Evolutionary conservation across 2,797 vertebrate species (phyloP), one percentile per base, ranked within the genome.

Genomic region (Typhlichthys eigenmanni): DNA sequence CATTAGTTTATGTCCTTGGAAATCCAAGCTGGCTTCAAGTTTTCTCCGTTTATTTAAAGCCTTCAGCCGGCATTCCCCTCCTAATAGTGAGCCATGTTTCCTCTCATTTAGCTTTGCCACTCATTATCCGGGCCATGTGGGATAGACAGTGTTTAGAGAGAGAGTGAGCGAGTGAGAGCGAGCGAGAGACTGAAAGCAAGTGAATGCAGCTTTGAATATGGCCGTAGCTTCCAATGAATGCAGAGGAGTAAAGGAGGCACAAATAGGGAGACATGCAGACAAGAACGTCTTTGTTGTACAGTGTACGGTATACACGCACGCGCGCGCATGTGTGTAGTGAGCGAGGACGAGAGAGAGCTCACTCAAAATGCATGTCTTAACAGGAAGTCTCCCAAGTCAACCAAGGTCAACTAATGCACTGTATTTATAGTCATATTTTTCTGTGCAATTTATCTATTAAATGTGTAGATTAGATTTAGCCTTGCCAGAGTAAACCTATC

Each of bases 1-100:
- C 87, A 87, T 90, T 91, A 88, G 85, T 88, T 87, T 85, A 86
- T 84, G 87, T 87, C 86, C 80, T 89, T 88, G 81, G 81, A 89
- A 86, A 90, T 86, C 88, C 83, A 80, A 88, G 88, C 87, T 85
- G 85, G 87, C 88, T 85, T 85, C 76, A 82, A 90, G 83, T 89
- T 86, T 80, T 78, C 78, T 78, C 61, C 82, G 83, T 92, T 92
- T 92, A 91, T 91, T 89, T 92, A 88, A 90, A 91, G 85, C 86
- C 89, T 83, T 89, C 88, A 88, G 85, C 86, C 86, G 80, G 84
- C 76, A 55, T 82, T 87, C 84, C 79, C 81, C 72, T 87, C 78
- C 84, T 91, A 88, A 90, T 91, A 88, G 89, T 88, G 81, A 87
- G 84, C 84, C 68, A 76, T 86, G 88, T 90, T 91, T 92, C 87